Base-by-base conservation (phyloP, 2,888 invertebrate genomes). In the Subacronicta megacephala region DNA sequence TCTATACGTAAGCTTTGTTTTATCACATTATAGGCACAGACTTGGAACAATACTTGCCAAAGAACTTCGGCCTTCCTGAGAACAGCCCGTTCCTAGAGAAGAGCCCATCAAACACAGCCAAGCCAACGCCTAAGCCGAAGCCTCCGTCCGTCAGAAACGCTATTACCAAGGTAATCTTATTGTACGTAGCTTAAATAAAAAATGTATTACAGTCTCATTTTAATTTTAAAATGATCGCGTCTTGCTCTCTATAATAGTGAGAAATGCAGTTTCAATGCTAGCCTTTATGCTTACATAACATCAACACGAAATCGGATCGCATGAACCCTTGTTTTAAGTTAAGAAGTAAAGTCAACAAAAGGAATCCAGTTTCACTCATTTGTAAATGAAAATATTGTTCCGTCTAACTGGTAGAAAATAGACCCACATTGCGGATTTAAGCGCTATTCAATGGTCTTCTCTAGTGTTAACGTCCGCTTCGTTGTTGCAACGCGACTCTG, bases 21-120 rank as follows among this genome's bases (percentile, higher is more conserved):
- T 20, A 7, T 69, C 35, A 38, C 20, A 71, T 93, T 92, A 54
- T 90, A 94, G 94, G 94, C 77, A 96, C 96, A 74, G 95, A 95
- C 72, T 85, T 96, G 81, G 95, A 95, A 78, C 94, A 95, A 80
- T 95, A 94, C 85, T 88, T 95, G 88, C 95, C 95, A 81, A 95
- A 95, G 89, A 95, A 95, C 85, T 95, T 94, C 85, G 95, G 95
- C 71, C 89, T 95, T 67, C 95, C 95, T 61, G 92, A 95, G 76
- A 89, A 91, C 83, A 94, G 91, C 79, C 92, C 94, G 23, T 92
- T 92, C 82, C 77, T 91, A 68, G 94, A 94, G 82, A 94, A 94
- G 84, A 91, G 90, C 75, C 94, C 95, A 9, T 94, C 95, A 15
- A 68, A 86, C 54, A 89, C 94, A 38, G 92, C 89, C 71, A 95